Base-by-base conservation (phyloP, 1,140 invertebrate genomes). In the Diuraphis noxia region DNA sequence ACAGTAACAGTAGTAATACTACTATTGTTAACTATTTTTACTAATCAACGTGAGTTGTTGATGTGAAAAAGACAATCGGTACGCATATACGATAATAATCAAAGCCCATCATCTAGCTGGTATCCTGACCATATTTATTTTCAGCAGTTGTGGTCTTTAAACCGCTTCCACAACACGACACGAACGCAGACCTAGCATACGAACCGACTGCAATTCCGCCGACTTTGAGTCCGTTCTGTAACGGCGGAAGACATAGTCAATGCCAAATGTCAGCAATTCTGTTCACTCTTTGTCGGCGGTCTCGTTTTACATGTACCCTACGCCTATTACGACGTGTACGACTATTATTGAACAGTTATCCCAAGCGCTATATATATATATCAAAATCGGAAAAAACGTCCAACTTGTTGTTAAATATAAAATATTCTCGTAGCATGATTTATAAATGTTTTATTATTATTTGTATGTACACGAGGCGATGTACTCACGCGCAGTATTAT, bases 201-300 rank as follows among this genome's bases (percentile, higher is more conserved):
- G 25, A 17, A 34, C 23, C 34, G 46, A 49, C 8, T 43, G n/a
- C 43, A 36, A 49, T 36, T 49, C 43, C 41, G 7, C 43, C 43
- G 23, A 49, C 85, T 86, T 86, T 30, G 43, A 36, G 46, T 38
- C 43, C 34, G 19, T 49, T 34, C 41, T 46, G 49, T 6, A 72
- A 72, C n/a, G 43, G 84, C 19, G 1, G n/a, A 52, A 19, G 34
- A 17, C 46, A 10, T 52, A 25, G 21, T 34, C 43, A 49, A 85
- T 21, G 82, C 82, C 41, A 86, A 86, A 86, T 21, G 85, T 52
- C 85, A 41, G 30, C 85, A 19, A 0, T n/a, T n/a, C n/a, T n/a
- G 82, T 84, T 84, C 30, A 86, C 34, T 86, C 85, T 86, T 86
- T 86, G 46, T 86, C 85, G 85, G 46, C n/a, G 13, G 56, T 63